Percentiles rank a stretch among this genome's conserved stretches.
These are phyloP conservation scores for Cetoscarus ocellatus DNA, from an alignment of 2,797 vertebrate genomes.

Conservation along the genomic window DNA sequence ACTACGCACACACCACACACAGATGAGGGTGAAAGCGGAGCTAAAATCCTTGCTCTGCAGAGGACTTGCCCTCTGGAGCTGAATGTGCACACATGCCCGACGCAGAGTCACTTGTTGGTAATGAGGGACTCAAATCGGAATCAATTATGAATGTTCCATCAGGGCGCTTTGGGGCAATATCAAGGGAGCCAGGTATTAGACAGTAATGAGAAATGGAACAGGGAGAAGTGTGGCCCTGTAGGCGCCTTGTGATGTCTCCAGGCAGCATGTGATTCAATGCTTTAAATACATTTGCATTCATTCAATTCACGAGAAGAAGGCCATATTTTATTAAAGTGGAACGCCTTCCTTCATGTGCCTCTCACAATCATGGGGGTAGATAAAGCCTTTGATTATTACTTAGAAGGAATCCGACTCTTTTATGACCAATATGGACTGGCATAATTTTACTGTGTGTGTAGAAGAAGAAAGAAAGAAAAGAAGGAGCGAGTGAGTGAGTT, in stretches of 20 bases:
- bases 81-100: slow-evolving; percentile 53
- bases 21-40: slow-evolving; percentile 47
- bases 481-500: slow-evolving; percentile 19
- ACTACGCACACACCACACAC: slow-evolving; percentile 4
- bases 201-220: slow-evolving; percentile 80
- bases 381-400: slow-evolving; percentile 70
- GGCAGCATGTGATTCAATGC: slow-evolving; percentile 64
- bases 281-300: slow-evolving; percentile 83
- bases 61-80: slow-evolving; percentile 64
- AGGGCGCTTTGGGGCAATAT: slow-evolving; percentile 73
- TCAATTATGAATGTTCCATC: slow-evolving; percentile 84
- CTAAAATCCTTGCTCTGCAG: slow-evolving; percentile 52
- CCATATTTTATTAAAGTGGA: slow-evolving; percentile 77
- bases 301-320: slow-evolving; percentile 63
- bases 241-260: slow-evolving; percentile 65
- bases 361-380: slow-evolving; percentile 65
- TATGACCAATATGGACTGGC: slow-evolving; percentile 43
- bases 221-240: slow-evolving; percentile 71
- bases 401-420: slow-evolving; percentile 61
- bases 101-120: slow-evolving; percentile 78
- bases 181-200: slow-evolving; percentile 73
- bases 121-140: slow-evolving; percentile 79
- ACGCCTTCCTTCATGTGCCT: slow-evolving; percentile 59
- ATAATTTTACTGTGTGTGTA: slow-evolving; percentile 21
- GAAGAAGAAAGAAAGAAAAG: slow-evolving; percentile 4